Conservation (phyloP, 2,113 vertebrate genomes). For the Triplophysa rosa region DNA sequence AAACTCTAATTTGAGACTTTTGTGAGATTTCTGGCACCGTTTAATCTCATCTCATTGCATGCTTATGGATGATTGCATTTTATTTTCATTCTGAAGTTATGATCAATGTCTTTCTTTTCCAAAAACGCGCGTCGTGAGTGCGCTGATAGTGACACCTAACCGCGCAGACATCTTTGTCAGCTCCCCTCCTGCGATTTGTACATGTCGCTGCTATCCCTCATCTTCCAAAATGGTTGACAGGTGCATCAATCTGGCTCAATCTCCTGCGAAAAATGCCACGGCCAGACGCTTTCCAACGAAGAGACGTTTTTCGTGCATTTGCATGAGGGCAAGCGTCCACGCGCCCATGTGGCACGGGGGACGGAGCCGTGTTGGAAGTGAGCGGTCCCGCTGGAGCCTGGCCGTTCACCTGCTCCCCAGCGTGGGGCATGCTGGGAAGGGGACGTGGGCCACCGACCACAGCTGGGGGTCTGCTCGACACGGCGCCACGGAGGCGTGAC, state of each 20-base stretch:
- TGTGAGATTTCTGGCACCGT: too few relatives aligned
- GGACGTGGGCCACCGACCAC: conserved; percentile 67
- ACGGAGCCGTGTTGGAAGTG: conserved; percentile 74
- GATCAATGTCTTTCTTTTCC: background rate
- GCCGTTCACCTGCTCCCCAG: conserved; percentile 76
- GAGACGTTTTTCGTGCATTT: conserved; percentile 68
- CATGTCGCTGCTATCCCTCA: conserved; percentile 56
- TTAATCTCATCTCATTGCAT: too few relatives aligned
- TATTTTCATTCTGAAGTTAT: too few relatives aligned
- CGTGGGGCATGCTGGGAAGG: conserved; percentile 71
- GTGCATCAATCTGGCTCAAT: conserved; percentile 73
- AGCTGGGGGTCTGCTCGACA: conserved; percentile 64
- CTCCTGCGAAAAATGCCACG: conserved; percentile 65
- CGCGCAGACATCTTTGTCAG: conserved; percentile 48
- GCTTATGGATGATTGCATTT: too few relatives aligned
- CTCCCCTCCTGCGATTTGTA: conserved; percentile 48
- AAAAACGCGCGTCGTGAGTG: conserved; percentile 6
- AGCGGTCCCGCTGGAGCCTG: conserved; percentile 61
- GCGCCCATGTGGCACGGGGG: conserved; percentile 56
- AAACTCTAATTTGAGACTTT: too few relatives aligned
- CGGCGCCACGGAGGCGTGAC: conserved; percentile 64
- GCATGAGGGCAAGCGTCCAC: conserved; percentile 61
- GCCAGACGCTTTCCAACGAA: conserved; percentile 72
- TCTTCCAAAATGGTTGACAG: conserved; percentile 76
- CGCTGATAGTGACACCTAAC: conserved; percentile 10